These are phyloP conservation scores for Actinernus sp. DNA, from an alignment of 92 coral and sea anemone species.

Conservation along the genomic window DNA sequence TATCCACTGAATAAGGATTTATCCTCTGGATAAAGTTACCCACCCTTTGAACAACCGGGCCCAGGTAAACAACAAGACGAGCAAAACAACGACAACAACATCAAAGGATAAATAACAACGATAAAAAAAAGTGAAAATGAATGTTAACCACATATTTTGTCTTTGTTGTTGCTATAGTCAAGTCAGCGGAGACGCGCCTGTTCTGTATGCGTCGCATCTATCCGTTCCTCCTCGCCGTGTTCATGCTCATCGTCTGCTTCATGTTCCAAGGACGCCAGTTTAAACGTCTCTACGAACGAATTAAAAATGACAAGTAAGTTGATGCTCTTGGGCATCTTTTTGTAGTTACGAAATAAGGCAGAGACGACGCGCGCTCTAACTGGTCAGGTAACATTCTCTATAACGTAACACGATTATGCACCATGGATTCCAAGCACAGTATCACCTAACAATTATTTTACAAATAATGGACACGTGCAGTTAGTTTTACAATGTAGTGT, in stretches of 20 bases:
- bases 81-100: background rate
- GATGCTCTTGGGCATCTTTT: background rate
- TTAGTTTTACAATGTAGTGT: no score
- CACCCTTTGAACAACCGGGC: background rate
- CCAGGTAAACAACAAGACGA: background rate
- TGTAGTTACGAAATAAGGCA: background rate
- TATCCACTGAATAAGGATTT: no score
- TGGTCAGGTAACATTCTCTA: no score
- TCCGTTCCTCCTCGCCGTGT: conserved; percentile 89
- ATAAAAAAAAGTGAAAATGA: background rate
- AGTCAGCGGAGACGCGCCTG: conserved; percentile 80
- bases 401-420: no score
- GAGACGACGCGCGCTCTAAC: no score
- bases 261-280: conserved; percentile 96
- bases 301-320: conserved; percentile 95
- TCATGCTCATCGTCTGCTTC: conserved; percentile 79
- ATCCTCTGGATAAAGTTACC: no score
- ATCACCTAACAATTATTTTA: no score
- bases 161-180: conserved; percentile 79
- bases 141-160: background rate
- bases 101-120: background rate
- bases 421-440: no score
- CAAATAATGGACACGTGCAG: no score
- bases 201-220: conserved; percentile 94
- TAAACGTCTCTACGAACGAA: conserved; percentile 90